Percentiles rank a stretch among this genome's conserved stretches.
Evolutionary conservation across 2,113 vertebrate genomes (phyloP).

Genomic region (Brienomyrus longianalis): DNA sequence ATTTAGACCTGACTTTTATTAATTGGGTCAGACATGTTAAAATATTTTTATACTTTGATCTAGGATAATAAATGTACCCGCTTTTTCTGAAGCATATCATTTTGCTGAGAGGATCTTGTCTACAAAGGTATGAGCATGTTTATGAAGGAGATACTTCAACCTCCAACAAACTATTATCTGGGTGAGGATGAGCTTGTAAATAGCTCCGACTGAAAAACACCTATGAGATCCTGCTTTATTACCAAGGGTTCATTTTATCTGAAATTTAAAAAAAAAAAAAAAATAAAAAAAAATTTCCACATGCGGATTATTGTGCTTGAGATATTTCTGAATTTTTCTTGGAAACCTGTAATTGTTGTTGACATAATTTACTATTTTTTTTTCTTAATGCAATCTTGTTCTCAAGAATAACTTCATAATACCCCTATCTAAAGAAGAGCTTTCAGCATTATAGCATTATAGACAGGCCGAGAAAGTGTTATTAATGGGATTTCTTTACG

Average conservation of each 20-base stretch:
- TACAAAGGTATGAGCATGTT: neutral
- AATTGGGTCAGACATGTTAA: neutral
- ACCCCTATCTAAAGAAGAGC: conserved; percentile 57
- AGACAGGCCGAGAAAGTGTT: conserved; percentile 60
- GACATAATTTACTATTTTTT: conserved; percentile 58
- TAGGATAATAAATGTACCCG: neutral
- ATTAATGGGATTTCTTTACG: conserved; percentile 57
- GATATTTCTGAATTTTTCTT: conserved; percentile 62
- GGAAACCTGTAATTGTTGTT: conserved; percentile 50
- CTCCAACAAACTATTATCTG: conserved; percentile 4
- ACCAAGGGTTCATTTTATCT: conserved; percentile 53
- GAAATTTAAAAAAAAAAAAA: conserved; percentile 31
- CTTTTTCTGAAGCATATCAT: neutral
- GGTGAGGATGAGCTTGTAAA: conserved; percentile 45
- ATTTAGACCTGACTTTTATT: neutral
- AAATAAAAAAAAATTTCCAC: conserved; percentile 39
- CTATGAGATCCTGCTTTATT: conserved; percentile 57
- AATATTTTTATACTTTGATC: neutral
- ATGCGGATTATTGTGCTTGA: conserved; percentile 47
- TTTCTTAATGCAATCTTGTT: conserved; percentile 57
- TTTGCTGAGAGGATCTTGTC: neutral
- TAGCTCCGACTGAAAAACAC: conserved; percentile 51
- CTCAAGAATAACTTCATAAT: conserved; percentile 53
- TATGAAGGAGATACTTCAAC: neutral
- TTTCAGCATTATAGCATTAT: conserved; percentile 57